Percentiles rank a stretch among this genome's conserved stretches.
phyloP scores from a whole-genome alignment of 2,888 invertebrate genomes.

The Anthophora plumipes region DNA sequence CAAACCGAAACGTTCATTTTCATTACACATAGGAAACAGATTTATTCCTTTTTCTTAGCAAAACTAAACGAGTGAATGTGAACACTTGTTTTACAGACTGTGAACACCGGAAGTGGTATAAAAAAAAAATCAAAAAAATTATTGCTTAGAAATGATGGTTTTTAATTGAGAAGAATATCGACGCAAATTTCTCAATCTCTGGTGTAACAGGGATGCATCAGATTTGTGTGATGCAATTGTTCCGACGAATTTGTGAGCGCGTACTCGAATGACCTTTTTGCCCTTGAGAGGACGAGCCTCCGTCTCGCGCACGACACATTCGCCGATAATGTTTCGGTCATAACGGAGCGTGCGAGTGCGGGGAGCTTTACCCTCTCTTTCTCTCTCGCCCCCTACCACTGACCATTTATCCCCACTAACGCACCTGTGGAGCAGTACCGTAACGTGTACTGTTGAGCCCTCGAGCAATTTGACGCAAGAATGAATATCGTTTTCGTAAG shows the following conservation, averaged over 20 bases:
- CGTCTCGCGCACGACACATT: conserved; percentile 63
- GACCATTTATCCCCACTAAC: conserved; percentile 22
- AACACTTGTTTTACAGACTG: too few species aligned
- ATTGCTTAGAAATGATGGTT: not conserved
- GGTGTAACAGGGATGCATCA: not conserved
- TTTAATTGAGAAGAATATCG: too few species aligned
- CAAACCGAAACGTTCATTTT: too few species aligned
- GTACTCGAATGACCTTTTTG: conserved; percentile 76
- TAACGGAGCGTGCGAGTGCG: conserved; percentile 34
- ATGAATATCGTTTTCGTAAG: not conserved
- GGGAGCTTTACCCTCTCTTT: conserved; percentile 48
- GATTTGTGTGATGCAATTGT: conserved; percentile 53
- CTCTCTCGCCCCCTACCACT: conserved; percentile 22
- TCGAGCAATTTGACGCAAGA: not conserved
- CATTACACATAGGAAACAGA: too few species aligned
- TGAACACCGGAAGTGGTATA: too few species aligned
- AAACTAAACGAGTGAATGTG: too few species aligned
- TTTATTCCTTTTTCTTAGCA: too few species aligned
- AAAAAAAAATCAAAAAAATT: too few species aligned
- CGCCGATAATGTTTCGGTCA: conserved; percentile 61
- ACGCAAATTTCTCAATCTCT: not conserved
- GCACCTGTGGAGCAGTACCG: conserved; percentile 27
- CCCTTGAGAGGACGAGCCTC: conserved; percentile 80
- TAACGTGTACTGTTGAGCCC: not conserved
- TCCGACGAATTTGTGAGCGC: conserved; percentile 39